Evolutionary conservation across 2,888 invertebrate species (phyloP).

Genomic region (Netelia melanura): DNA sequence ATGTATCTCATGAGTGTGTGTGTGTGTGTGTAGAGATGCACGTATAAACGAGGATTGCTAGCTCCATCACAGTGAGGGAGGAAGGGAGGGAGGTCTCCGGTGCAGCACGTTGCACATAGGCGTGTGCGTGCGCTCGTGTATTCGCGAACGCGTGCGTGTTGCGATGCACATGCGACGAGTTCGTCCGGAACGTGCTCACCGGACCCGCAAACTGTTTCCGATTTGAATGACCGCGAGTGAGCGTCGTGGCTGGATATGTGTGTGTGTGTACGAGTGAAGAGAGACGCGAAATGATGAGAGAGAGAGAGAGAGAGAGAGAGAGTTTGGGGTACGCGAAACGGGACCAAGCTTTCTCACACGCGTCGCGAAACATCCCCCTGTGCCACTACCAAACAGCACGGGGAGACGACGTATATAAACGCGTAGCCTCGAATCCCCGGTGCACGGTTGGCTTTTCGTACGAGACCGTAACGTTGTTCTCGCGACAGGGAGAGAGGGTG

Average conservation of each 20-base stretch:
- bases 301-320: background rate
- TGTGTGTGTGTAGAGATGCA: background rate
- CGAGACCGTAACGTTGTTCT: slow-evolving; percentile 1
- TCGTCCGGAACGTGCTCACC: slow-evolving; percentile 67
- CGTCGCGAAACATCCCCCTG: slow-evolving; percentile 31
- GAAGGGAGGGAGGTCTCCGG: slow-evolving; percentile 6
- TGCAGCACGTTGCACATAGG: background rate
- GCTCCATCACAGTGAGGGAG: slow-evolving; percentile 11
- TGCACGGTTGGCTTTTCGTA: slow-evolving; percentile 38
- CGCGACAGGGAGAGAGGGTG: background rate
- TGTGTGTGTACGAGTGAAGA: background rate
- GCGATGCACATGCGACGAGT: slow-evolving; percentile 49
- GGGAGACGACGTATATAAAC: background rate
- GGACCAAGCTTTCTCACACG: slow-evolving; percentile 5
- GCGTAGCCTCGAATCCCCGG: slow-evolving; percentile 19
- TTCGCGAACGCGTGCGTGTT: slow-evolving; percentile 1
- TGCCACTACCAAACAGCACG: background rate
- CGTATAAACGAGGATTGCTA: slow-evolving; percentile 1
- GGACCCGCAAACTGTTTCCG: slow-evolving; percentile 71
- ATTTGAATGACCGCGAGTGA: slow-evolving; percentile 65
- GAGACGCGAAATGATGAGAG: slow-evolving; percentile 34
- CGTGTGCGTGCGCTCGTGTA: background rate
- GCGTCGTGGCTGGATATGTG: background rate
- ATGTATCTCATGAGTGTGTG: background rate
- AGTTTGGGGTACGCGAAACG: slow-evolving; percentile 37